phyloP scores from a whole-genome alignment of 92 coral and sea anemone species.

The Hydrozoanthus gracilis region DNA sequence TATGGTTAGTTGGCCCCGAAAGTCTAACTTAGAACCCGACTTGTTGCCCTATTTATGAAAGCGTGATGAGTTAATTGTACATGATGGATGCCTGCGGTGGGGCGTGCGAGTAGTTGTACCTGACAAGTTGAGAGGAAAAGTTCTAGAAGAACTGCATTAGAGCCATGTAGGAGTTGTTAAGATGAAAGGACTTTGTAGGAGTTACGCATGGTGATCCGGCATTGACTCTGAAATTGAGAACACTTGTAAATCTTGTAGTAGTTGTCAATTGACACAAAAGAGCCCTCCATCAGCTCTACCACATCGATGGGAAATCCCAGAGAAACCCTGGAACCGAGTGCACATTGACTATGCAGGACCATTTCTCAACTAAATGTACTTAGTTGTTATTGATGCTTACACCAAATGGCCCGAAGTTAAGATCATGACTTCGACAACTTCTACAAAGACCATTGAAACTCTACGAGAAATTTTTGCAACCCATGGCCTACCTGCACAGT shows the following conservation, averaged over 20 bases:
- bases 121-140: slow-evolving; percentile 23
- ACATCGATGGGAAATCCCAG: slow-evolving; percentile 59
- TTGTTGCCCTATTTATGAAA: slow-evolving; percentile 32
- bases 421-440: slow-evolving; percentile 34
- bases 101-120: slow-evolving; percentile 35
- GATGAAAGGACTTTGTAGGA: slow-evolving; percentile 44
- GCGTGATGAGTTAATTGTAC: slow-evolving; percentile 39
- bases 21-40: slow-evolving; percentile 2
- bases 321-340: slow-evolving; percentile 52
- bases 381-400: slow-evolving; percentile 48
- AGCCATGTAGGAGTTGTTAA: slow-evolving; percentile 36
- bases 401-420: slow-evolving; percentile 57
- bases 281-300: slow-evolving; percentile 54
- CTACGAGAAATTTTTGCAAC: slow-evolving; percentile 47
- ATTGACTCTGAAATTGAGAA: slow-evolving; percentile 42
- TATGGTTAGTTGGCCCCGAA: slow-evolving; percentile 48
- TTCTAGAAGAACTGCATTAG: slow-evolving; percentile 39
- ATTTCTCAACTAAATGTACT: slow-evolving; percentile 30
- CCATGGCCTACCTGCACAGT: slow-evolving; percentile 52
- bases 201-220: too few species aligned
- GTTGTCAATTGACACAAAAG: slow-evolving; percentile 46
- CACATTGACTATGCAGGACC: slow-evolving; percentile 58
- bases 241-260: slow-evolving; percentile 38
- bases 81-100: slow-evolving; percentile 48
- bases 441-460: slow-evolving; percentile 52